phyloP scores from a whole-genome alignment of 2,797 vertebrate genomes.

The Necrosyrtes monachus region DNA sequence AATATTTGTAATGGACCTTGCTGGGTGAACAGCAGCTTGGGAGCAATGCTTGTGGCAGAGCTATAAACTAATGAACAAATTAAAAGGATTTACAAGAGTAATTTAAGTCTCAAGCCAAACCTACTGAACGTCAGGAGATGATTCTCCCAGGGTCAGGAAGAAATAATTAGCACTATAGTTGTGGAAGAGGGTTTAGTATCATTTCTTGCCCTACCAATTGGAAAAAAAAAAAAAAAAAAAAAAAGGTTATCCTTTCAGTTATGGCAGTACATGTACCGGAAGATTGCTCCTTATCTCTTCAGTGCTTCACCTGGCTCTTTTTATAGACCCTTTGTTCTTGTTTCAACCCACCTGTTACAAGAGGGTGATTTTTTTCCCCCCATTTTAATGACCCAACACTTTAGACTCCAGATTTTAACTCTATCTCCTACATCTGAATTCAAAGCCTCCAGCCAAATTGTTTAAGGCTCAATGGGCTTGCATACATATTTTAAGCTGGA shows the following conservation, averaged over 20 bases:
- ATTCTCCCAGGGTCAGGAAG: conserved; percentile 49
- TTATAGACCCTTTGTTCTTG: conserved; percentile 78
- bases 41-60: conserved; percentile 51
- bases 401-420: conserved; percentile 62
- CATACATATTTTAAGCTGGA: not conserved
- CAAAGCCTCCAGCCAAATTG: not conserved
- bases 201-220: conserved; percentile 65
- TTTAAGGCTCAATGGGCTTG: not conserved
- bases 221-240: not conserved
- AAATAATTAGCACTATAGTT: conserved; percentile 67
- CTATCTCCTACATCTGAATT: conserved; percentile 4
- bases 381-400: conserved; percentile 47
- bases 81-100: conserved; percentile 71
- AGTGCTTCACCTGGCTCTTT: conserved; percentile 71
- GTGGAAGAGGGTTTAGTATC: conserved; percentile 55
- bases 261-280: conserved; percentile 69
- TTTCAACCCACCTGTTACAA: conserved; percentile 72
- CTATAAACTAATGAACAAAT: conserved; percentile 70
- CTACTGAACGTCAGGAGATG: not conserved
- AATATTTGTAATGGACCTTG: not conserved
- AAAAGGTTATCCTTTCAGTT: conserved; percentile 63
- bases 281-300: conserved; percentile 78
- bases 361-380: not conserved
- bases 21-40: not conserved
- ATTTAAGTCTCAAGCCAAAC: conserved; percentile 46